Percentiles rank a stretch among this genome's conserved stretches.
Conservation (phyloP, 2,797 vertebrate genomes). For the Enteromius unitaeniatus region DNA sequence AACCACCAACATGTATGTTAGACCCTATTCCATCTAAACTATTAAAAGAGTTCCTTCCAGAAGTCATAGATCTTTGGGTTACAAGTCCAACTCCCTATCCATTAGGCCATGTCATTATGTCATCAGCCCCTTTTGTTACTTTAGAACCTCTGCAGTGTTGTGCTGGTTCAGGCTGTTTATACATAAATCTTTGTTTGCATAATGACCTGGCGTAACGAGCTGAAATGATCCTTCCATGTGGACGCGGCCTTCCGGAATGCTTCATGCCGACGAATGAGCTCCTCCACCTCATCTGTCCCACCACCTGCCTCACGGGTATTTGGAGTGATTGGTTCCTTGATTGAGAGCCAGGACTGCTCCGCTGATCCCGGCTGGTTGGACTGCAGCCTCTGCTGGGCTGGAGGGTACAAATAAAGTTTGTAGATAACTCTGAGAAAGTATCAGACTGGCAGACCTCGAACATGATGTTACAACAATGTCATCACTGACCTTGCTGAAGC, state of each 20-base stretch:
- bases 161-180: not conserved
- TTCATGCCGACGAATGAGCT: conserved; percentile 93
- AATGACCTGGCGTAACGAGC: conserved; percentile 88
- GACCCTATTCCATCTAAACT: too few species aligned
- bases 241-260: conserved; percentile 92
- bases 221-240: conserved; percentile 94
- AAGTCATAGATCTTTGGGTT: too few species aligned
- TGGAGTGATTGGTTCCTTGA: conserved; percentile 86
- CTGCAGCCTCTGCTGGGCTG: conserved; percentile 90
- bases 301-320: conserved; percentile 73
- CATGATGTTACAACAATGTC: conserved; percentile 49
- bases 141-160: not conserved
- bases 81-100: too few species aligned
- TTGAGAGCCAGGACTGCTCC: conserved; percentile 90
- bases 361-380: conserved; percentile 87
- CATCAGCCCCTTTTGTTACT: not conserved
- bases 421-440: not conserved
- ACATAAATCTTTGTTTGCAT: conserved; percentile 70
- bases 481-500: conserved; percentile 76
- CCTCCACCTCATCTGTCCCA: conserved; percentile 88
- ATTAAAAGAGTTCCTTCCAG: too few species aligned
- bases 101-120: not conserved
- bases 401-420: conserved; percentile 44
- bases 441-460: conserved; percentile 4
- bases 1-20: too few species aligned